Conservation (phyloP, 2,888 invertebrate species). For the Toxonevra muliebris region DNA sequence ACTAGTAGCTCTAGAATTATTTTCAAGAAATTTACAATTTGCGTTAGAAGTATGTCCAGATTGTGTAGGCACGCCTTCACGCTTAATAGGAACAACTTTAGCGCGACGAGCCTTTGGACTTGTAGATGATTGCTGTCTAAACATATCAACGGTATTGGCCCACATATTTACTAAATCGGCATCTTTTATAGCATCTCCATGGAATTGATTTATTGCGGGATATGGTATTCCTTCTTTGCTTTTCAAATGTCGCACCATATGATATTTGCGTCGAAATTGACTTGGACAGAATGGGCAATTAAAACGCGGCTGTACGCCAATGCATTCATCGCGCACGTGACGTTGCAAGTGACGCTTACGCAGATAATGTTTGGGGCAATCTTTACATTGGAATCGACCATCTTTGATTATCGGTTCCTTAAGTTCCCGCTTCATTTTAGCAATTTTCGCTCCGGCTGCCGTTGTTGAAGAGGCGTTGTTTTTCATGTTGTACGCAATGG, state of each 20-base stretch:
- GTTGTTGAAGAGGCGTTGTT: not conserved
- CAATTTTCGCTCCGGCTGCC: not conserved
- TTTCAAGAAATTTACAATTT: conserved; percentile 15
- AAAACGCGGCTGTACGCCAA: conserved; percentile 67
- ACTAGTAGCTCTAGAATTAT: too few relatives aligned
- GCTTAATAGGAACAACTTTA: too few relatives aligned
- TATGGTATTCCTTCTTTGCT: conserved; percentile 63
- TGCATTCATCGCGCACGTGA: conserved; percentile 68
- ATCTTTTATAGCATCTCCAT: too few relatives aligned
- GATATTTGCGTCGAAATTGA: conserved; percentile 67
- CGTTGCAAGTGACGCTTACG: conserved; percentile 71
- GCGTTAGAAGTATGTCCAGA: conserved; percentile 25
- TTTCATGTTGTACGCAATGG: conserved; percentile 17
- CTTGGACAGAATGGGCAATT: conserved; percentile 67
- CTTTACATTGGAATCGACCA: conserved; percentile 67
- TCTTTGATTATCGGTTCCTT: conserved; percentile 37
- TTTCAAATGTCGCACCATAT: conserved; percentile 66
- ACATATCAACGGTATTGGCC: too few relatives aligned
- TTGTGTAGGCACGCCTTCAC: too few relatives aligned
- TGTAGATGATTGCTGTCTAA: too few relatives aligned
- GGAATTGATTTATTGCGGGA: too few relatives aligned
- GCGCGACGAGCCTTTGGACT: too few relatives aligned
- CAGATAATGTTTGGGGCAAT: conserved; percentile 70
- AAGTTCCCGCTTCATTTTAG: not conserved
- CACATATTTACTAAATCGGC: conserved; percentile 15